These are phyloP conservation scores for Erebia palarica DNA, from an alignment of 2,888 invertebrate genomes.

Conservation along the genomic window DNA sequence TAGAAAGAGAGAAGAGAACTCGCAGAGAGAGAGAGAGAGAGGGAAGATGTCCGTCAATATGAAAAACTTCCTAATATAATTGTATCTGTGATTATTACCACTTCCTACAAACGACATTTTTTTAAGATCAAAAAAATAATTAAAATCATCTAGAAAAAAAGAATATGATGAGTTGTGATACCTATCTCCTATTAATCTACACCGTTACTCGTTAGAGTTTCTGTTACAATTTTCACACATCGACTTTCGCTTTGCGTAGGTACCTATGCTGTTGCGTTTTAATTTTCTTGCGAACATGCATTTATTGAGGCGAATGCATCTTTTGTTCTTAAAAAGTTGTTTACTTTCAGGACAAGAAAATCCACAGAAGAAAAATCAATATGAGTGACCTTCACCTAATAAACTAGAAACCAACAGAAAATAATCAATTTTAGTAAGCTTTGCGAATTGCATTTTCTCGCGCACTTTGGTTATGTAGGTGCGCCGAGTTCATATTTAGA, in stretches of 20 bases:
- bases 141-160: background rate
- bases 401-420: slow-evolving; percentile 32
- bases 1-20: slow-evolving; percentile 45
- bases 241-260: slow-evolving; percentile 37
- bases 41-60: slow-evolving; percentile 44
- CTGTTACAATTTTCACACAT: background rate
- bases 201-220: background rate
- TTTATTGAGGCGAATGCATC: slow-evolving; percentile 38
- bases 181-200: no score
- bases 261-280: slow-evolving; percentile 30
- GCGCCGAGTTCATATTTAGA: background rate
- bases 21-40: slow-evolving; percentile 46
- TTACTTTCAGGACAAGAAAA: slow-evolving; percentile 34
- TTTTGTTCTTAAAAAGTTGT: slow-evolving; percentile 27
- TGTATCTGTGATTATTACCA: slow-evolving; percentile 31
- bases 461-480: background rate
- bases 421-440: slow-evolving; percentile 30
- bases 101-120: background rate
- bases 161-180: no score
- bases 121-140: background rate
- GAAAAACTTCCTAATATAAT: slow-evolving; percentile 45
- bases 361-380: slow-evolving; percentile 28
- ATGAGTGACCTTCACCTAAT: slow-evolving; percentile 32
- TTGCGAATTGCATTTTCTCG: slow-evolving; percentile 29
- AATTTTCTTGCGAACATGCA: slow-evolving; percentile 40